Conservation (phyloP, 2,888 invertebrate genomes). For the Drosophila trichaetosa region DNA sequence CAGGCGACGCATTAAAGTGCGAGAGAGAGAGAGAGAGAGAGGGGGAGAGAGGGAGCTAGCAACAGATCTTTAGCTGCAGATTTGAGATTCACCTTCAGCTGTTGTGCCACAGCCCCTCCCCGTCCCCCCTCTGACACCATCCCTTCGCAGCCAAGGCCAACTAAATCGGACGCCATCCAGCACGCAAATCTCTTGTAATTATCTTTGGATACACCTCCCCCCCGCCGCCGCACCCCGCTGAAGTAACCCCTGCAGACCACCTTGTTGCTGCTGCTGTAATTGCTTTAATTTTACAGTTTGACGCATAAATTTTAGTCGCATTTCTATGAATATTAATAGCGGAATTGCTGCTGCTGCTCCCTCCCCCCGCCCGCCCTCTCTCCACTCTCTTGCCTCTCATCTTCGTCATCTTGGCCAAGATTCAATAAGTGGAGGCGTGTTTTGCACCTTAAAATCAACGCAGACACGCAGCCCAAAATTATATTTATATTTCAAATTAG, state of each 20-base stretch:
- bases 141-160: not conserved
- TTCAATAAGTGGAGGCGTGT: conserved; percentile 47
- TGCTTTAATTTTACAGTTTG: conserved; percentile 64
- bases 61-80: conserved; percentile 3
- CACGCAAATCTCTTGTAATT: conserved; percentile 63
- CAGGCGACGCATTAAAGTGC: conserved; percentile 39
- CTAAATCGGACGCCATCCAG: conserved; percentile 27
- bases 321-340: conserved; percentile 66
- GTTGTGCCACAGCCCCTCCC: conserved; percentile 25
- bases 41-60: not conserved
- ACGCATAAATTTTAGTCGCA: conserved; percentile 58
- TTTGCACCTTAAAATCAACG: conserved; percentile 18
- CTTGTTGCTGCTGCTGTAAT: conserved; percentile 47
- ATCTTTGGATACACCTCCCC: conserved; percentile 21
- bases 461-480: conserved; percentile 35
- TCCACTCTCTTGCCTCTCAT: not conserved
- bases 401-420: conserved; percentile 1
- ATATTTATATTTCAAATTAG: conserved; percentile 2
- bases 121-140: rapidly evolving
- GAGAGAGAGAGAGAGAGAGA: not conserved
- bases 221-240: not conserved
- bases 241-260: not conserved
- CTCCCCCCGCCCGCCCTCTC: too few species aligned
- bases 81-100: conserved; percentile 20
- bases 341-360: conserved; percentile 27